Conservation (phyloP, 2,888 invertebrate genomes). For the Drosophila testacea region DNA sequence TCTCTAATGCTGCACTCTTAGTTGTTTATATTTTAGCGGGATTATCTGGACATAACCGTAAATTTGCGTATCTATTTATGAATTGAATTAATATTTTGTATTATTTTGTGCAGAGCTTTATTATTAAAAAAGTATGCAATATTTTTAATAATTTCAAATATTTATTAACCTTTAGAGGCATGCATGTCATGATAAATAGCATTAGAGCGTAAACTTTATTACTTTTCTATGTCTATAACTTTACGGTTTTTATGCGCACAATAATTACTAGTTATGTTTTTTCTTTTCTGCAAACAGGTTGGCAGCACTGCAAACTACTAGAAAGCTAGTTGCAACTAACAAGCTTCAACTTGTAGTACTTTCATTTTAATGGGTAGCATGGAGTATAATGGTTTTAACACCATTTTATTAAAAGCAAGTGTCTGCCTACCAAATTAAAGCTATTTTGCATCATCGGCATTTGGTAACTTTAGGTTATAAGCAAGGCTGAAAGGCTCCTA, state of each 20-base stretch:
- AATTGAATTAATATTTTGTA: conserved; percentile 60
- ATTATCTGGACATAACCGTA: conserved; percentile 35
- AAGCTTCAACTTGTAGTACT: conserved; percentile 14
- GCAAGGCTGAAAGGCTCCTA: too few relatives aligned
- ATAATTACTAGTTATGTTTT: conserved; percentile 24
- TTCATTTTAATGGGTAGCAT: conserved; percentile 14
- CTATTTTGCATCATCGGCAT: not conserved
- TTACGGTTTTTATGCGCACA: conserved; percentile 24
- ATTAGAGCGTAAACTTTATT: conserved; percentile 32
- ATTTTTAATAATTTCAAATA: conserved; percentile 1
- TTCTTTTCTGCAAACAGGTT: conserved; percentile 27
- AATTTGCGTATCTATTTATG: conserved; percentile 43
- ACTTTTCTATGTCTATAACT: conserved; percentile 16
- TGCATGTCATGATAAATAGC: conserved; percentile 24
- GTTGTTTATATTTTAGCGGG: conserved; percentile 1
- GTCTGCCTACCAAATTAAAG: conserved; percentile 7
- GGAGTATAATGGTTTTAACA: not conserved
- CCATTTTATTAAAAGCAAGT: not conserved
- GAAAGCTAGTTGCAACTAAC: conserved; percentile 13
- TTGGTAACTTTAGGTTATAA: not conserved
- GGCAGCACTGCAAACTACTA: conserved; percentile 20
- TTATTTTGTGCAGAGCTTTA: not conserved
- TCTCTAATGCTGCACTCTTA: not conserved
- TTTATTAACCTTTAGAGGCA: conserved; percentile 8
- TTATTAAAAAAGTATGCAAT: conserved; percentile 18